Percentiles rank a stretch among this genome's conserved stretches.
phyloP scores from a whole-genome alignment of 2,797 vertebrate species.

The Hipposideros larvatus region DNA sequence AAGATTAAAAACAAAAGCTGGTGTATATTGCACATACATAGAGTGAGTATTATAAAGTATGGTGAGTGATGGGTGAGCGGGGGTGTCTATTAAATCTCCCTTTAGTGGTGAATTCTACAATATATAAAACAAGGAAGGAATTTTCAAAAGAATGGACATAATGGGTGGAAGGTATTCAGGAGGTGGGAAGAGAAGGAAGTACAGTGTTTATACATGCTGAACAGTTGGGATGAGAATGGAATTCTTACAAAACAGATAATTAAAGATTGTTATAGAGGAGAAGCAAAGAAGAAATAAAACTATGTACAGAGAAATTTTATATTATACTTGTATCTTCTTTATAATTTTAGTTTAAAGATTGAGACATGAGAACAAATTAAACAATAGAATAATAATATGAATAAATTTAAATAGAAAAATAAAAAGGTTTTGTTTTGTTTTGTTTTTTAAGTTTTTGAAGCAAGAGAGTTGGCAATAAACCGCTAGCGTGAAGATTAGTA shows the following conservation, averaged over 20 bases:
- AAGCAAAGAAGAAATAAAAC: neutral
- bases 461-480: neutral
- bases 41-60: neutral
- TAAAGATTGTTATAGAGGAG: neutral
- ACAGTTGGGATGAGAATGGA: neutral
- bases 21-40: neutral
- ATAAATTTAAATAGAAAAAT: neutral
- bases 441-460: neutral
- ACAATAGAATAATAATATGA: neutral
- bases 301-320: neutral
- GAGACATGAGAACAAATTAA: neutral
- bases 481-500: neutral
- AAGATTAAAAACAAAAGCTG: neutral
- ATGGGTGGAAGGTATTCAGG: neutral
- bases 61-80: neutral
- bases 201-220: rapidly evolving
- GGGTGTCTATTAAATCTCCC: neutral
- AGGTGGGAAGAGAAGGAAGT: neutral
- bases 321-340: neutral
- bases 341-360: neutral
- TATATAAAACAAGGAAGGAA: neutral
- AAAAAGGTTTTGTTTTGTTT: neutral
- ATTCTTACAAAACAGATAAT: neutral
- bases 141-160: neutral
- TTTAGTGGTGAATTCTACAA: neutral